phyloP scores from a whole-genome alignment of 2,113 vertebrate species.

The Misgurnus mizolepis region DNA sequence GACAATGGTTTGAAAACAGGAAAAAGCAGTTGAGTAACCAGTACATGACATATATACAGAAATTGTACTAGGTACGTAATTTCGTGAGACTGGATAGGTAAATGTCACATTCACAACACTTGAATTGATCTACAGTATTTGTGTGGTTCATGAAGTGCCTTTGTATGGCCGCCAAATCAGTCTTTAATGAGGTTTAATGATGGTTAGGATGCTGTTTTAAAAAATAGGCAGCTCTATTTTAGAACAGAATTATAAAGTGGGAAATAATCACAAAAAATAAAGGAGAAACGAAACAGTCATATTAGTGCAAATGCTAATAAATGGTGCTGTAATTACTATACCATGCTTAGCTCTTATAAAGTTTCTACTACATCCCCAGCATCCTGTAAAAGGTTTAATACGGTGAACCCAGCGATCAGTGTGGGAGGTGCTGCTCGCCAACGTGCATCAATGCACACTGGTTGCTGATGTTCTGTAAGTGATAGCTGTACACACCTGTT shows the following conservation, averaged over 20 bases:
- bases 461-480: conserved; percentile 39
- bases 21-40: too few species aligned
- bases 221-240: too few species aligned
- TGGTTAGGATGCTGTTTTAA: too few species aligned
- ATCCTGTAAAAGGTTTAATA: conserved; percentile 49
- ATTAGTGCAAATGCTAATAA: conserved; percentile 41
- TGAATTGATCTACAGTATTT: too few species aligned
- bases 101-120: too few species aligned
- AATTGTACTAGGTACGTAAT: too few species aligned
- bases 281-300: conserved; percentile 36
- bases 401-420: neutral
- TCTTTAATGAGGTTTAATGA: too few species aligned
- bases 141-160: too few species aligned
- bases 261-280: neutral
- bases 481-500: conserved; percentile 53
- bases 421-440: conserved; percentile 26
- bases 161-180: neutral
- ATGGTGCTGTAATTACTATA: conserved; percentile 47
- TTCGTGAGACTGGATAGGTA: too few species aligned
- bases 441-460: conserved; percentile 35
- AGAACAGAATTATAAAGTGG: neutral
- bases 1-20: too few species aligned
- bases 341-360: conserved; percentile 47
- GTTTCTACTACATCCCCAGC: conserved; percentile 43
- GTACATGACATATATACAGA: too few species aligned